phyloP scores from a whole-genome alignment of 2,113 vertebrate species.

The Callithrix jacchus region DNA sequence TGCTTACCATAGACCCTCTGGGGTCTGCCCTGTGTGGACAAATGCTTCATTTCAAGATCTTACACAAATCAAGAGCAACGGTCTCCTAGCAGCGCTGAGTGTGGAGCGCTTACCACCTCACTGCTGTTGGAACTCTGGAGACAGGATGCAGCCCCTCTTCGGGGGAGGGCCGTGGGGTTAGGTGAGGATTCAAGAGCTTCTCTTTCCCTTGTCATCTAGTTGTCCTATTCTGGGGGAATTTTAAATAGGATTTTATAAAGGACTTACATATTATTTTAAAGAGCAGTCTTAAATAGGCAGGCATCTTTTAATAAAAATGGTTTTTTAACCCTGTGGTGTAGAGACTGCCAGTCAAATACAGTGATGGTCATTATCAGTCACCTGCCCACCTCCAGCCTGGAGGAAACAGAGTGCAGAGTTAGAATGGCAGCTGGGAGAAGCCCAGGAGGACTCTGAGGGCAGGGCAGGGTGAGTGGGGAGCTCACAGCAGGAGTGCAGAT shows the following conservation, averaged over 20 bases:
- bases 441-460: not conserved
- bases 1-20: not conserved
- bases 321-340: not conserved
- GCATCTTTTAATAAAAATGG: not conserved
- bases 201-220: not conserved
- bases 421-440: not conserved
- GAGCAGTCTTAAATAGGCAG: not conserved
- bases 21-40: not conserved
- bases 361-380: not conserved
- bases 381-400: not conserved
- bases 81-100: not conserved
- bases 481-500: not conserved
- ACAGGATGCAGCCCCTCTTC: not conserved
- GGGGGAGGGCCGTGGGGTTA: not conserved
- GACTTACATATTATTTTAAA: not conserved
- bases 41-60: not conserved
- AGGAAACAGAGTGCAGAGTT: not conserved
- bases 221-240: not conserved
- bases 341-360: not conserved
- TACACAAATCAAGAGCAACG: not conserved
- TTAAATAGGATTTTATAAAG: not conserved
- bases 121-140: not conserved
- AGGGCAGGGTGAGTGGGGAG: not conserved
- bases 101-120: not conserved
- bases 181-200: not conserved